Conservation (phyloP, 2,888 invertebrate genomes). For the Andrena praecox region DNA sequence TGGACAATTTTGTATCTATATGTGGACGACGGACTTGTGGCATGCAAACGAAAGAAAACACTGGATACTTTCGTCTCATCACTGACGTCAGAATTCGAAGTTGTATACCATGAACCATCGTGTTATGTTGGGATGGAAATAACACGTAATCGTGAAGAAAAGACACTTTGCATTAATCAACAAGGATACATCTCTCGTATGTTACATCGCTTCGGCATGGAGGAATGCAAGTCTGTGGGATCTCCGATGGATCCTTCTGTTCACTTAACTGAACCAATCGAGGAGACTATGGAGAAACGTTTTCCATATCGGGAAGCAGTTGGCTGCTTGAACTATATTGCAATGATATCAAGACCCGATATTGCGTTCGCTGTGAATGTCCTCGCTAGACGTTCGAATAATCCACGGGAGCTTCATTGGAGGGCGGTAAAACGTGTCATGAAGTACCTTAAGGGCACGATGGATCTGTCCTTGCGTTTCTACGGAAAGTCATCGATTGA, state of each 20-base stretch:
- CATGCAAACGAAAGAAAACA: slow-evolving; percentile 5
- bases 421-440: slow-evolving; percentile 25
- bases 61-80: slow-evolving; percentile 1
- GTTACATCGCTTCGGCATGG: slow-evolving; percentile 15
- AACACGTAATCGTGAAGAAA: not conserved
- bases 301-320: slow-evolving; percentile 23
- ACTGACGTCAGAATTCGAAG: slow-evolving; percentile 7
- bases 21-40: slow-evolving; percentile 11
- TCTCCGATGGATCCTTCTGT: slow-evolving; percentile 2
- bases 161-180: slow-evolving; percentile 7
- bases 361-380: slow-evolving; percentile 6
- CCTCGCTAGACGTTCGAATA: slow-evolving; percentile 18
- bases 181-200: slow-evolving; percentile 13
- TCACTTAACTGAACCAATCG: not conserved
- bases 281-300: not conserved
- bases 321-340: slow-evolving; percentile 30
- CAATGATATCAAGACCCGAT: slow-evolving; percentile 23
- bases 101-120: slow-evolving; percentile 11
- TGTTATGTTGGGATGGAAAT: slow-evolving; percentile 18
- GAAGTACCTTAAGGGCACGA: slow-evolving; percentile 23
- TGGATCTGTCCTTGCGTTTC: not conserved
- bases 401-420: slow-evolving; percentile 27
- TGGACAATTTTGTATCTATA: slow-evolving; percentile 11
- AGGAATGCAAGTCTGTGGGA: slow-evolving; percentile 1
- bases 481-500: not conserved